These are phyloP conservation scores for Limnephilus rhombicus DNA, from an alignment of 2,888 invertebrate genomes.

Conservation along the genomic window DNA sequence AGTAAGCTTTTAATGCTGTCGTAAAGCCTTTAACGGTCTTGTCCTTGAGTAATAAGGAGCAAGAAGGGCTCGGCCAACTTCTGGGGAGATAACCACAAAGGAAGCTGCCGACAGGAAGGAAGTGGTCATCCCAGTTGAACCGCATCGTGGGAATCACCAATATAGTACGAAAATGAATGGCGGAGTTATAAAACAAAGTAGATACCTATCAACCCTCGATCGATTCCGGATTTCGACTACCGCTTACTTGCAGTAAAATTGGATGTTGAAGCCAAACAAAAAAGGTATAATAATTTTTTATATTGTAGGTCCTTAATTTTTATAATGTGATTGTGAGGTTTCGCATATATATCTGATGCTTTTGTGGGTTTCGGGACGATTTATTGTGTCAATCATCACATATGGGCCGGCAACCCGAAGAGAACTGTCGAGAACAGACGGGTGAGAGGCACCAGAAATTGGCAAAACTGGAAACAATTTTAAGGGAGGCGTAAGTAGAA, in stretches of 20 bases:
- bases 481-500: neutral
- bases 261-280: neutral
- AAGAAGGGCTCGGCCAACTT: neutral
- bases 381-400: neutral
- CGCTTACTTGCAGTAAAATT: neutral
- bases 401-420: neutral
- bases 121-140: conserved; percentile 26
- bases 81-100: conserved; percentile 13
- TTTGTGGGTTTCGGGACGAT: neutral
- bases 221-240: neutral
- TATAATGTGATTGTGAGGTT: neutral
- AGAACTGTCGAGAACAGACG: neutral
- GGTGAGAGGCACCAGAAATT: neutral
- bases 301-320: too few species aligned
- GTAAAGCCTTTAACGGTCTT: conserved; percentile 13
- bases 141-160: conserved; percentile 20
- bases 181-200: neutral
- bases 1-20: neutral
- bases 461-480: neutral
- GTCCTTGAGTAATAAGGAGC: conserved; percentile 19
- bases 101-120: conserved; percentile 7
- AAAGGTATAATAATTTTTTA: neutral
- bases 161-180: neutral
- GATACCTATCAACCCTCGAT: neutral
- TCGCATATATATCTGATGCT: neutral